Conservation (phyloP, 1,140 invertebrate species). For the Cotesia glomerata region DNA sequence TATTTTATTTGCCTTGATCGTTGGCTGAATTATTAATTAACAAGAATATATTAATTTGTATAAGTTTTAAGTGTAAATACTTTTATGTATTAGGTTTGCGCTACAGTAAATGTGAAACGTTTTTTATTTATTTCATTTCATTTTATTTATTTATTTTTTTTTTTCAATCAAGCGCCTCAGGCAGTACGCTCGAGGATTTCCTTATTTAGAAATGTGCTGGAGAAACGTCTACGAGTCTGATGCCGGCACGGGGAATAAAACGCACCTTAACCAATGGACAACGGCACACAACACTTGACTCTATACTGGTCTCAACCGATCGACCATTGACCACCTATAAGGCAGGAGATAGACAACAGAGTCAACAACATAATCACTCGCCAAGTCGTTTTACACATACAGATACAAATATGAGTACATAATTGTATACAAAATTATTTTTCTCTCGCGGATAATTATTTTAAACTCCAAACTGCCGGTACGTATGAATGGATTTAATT, state of each 20-base stretch:
- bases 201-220: conserved; percentile 47
- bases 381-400: not conserved
- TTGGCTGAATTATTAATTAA: too few species aligned
- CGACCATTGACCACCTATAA: not conserved
- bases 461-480: too few species aligned
- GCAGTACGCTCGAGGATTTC: conserved; percentile 44
- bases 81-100: too few species aligned
- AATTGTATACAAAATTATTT: too few species aligned
- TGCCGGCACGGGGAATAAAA: not conserved
- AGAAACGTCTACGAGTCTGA: conserved; percentile 32
- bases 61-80: too few species aligned
- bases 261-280: not conserved
- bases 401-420: not conserved
- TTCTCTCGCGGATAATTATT: too few species aligned
- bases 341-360: not conserved
- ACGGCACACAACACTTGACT: too few species aligned
- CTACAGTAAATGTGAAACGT: too few species aligned
- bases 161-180: conserved; percentile 15
- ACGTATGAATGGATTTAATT: too few species aligned
- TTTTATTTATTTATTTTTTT: not conserved
- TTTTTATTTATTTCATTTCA: too few species aligned
- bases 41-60: too few species aligned
- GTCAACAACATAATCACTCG: not conserved
- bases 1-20: too few species aligned
- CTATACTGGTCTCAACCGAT: not conserved